Conservation (phyloP, 2,888 invertebrate species). For the Pocota personata region DNA sequence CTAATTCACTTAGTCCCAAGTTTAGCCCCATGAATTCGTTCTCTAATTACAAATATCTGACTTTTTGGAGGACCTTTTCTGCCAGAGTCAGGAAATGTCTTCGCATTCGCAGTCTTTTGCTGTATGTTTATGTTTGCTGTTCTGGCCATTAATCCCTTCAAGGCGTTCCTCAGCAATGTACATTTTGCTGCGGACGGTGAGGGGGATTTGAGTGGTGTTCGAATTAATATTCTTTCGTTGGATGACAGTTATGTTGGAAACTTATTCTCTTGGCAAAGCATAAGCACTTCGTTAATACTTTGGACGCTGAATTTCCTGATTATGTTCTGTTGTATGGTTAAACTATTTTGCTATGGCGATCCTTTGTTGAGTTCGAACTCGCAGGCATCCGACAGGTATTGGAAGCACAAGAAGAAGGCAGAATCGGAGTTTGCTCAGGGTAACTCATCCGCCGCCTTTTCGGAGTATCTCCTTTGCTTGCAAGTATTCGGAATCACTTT, state of each 20-base stretch:
- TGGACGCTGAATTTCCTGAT: slow-evolving; percentile 80
- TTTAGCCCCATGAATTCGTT: too few relatives aligned
- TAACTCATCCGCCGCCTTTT: slow-evolving; percentile 87
- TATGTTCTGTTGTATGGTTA: slow-evolving; percentile 88
- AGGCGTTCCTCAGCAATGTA: slow-evolving; percentile 84
- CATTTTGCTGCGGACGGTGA: slow-evolving; percentile 59
- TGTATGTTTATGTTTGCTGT: slow-evolving; percentile 97
- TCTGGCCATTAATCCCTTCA: slow-evolving; percentile 95
- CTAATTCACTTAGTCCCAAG: too few relatives aligned
- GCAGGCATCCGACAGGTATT: slow-evolving; percentile 90
- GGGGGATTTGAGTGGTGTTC: slow-evolving; percentile 76
- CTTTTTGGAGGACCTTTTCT: too few relatives aligned
- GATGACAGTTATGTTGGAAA: slow-evolving; percentile 77
- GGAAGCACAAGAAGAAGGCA: slow-evolving; percentile 92
- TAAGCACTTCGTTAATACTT: slow-evolving; percentile 77
- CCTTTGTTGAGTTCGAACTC: slow-evolving; percentile 92
- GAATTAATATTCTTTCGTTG: slow-evolving; percentile 83
- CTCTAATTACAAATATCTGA: too few relatives aligned
- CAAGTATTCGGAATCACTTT: slow-evolving; percentile 89
- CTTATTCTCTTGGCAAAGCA: slow-evolving; percentile 77
- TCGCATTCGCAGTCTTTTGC: too few relatives aligned
- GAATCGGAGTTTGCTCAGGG: slow-evolving; percentile 90
- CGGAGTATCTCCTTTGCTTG: slow-evolving; percentile 90
- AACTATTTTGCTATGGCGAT: slow-evolving; percentile 94
- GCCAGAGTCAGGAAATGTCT: too few relatives aligned